phyloP scores from a whole-genome alignment of 2,888 invertebrate genomes.

The Agriopis marginaria region DNA sequence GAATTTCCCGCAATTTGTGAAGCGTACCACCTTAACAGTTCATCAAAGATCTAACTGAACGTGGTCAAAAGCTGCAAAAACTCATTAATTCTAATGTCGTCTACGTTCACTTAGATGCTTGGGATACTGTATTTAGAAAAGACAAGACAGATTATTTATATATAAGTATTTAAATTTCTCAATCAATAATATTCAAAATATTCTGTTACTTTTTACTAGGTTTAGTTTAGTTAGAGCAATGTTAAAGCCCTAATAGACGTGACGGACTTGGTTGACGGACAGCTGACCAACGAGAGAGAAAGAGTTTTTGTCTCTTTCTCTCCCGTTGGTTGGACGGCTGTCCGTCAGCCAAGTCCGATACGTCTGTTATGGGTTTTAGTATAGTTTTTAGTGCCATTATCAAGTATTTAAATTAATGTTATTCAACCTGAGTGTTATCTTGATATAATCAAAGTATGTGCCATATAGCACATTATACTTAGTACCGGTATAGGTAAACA shows the following conservation, averaged over 20 bases:
- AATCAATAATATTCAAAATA: not conserved
- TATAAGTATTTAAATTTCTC: not conserved
- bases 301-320: no score
- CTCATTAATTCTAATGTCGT: not conserved
- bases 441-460: constrained; percentile 11
- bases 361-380: not conserved
- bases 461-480: constrained; percentile 10
- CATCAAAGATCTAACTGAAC: not conserved
- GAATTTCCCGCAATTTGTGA: no score
- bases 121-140: no score
- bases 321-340: no score
- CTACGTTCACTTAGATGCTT: not conserved
- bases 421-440: constrained; percentile 2
- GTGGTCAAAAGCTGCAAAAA: not conserved
- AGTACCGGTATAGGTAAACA: not conserved
- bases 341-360: no score
- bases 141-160: no score
- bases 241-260: not conserved
- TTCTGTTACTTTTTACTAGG: no score
- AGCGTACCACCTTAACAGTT: no score
- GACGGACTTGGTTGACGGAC: no score
- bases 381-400: constrained; percentile 25
- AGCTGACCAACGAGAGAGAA: no score
- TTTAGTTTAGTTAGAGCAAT: not conserved
- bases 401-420: constrained; percentile 11